Conservation (phyloP, 2,797 vertebrate species). For the Hemibagrus guttatus region DNA sequence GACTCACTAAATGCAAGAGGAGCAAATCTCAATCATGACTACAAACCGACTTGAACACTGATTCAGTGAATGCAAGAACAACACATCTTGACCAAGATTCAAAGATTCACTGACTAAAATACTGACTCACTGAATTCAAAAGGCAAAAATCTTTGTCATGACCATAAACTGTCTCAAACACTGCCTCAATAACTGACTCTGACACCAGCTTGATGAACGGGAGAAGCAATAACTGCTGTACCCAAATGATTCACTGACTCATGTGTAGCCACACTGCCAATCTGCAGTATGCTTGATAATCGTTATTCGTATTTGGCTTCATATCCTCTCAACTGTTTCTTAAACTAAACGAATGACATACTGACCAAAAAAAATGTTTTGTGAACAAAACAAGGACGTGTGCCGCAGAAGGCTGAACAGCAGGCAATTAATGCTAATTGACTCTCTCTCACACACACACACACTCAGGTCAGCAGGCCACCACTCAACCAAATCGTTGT, state of each 20-base stretch:
- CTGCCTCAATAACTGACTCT: background rate
- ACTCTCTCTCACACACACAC: background rate
- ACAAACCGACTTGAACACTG: background rate
- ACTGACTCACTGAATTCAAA: background rate
- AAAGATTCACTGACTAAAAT: background rate
- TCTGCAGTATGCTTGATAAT: background rate
- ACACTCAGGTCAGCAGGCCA: background rate
- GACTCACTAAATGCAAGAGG: background rate
- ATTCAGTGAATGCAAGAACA: too few species aligned
- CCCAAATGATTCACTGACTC: background rate
- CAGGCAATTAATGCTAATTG: constrained; percentile 29
- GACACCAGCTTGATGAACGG: background rate
- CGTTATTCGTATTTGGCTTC: background rate
- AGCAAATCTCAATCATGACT: background rate
- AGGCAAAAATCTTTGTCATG: background rate
- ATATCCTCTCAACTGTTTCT: too few species aligned
- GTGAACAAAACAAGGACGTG: background rate
- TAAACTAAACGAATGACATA: background rate
- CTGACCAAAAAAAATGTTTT: background rate
- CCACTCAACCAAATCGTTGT: background rate
- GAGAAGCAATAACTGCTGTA: background rate
- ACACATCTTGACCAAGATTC: too few species aligned
- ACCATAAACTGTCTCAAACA: background rate
- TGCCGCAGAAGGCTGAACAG: constrained; percentile 15
- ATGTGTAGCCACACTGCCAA: background rate